These are phyloP conservation scores for Teleopsis dalmanni DNA, from an alignment of 1,140 invertebrate genomes.

Conservation along the genomic window DNA sequence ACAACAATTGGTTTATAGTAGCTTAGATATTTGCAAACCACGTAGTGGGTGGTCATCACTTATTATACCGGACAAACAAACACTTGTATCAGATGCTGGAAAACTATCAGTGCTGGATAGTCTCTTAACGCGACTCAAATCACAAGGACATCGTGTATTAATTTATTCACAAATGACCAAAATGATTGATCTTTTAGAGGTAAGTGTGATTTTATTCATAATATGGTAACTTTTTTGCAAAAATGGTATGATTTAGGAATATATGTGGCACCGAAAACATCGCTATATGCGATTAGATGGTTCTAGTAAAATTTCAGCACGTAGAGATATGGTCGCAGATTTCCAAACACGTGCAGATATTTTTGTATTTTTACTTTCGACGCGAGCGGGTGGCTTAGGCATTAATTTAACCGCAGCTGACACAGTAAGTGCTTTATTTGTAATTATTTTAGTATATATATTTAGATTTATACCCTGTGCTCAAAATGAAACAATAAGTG, in stretches of 20 bases:
- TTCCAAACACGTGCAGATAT: constrained; percentile 85
- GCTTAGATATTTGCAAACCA: constrained; percentile 44
- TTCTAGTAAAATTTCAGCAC: constrained; percentile 84
- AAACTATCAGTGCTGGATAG: constrained; percentile 86
- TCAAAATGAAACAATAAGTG: no score
- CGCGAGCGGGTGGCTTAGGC: constrained; percentile 92
- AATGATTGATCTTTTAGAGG: constrained; percentile 93
- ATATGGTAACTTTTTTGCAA: no score
- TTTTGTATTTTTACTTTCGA: constrained; percentile 94
- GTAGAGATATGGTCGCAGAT: constrained; percentile 88
- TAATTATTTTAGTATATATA: no score
- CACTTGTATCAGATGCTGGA: constrained; percentile 83
- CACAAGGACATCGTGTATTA: constrained; percentile 82
- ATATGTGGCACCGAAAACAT: constrained; percentile 87
- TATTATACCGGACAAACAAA: constrained; percentile 72
- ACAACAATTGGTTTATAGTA: constrained; percentile 45
- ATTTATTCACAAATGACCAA: constrained; percentile 97
- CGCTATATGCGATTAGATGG: constrained; percentile 89
- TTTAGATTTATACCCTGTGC: no score
- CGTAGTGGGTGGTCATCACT: constrained; percentile 46
- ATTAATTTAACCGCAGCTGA: constrained; percentile 98
- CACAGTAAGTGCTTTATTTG: constrained; percentile 65
- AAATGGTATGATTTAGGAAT: constrained; percentile 59
- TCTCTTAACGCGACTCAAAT: constrained; percentile 72
- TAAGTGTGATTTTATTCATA: constrained; percentile 43